Evolutionary conservation across 2,888 invertebrate genomes (phyloP), one percentile per base, ranked within the genome.

Genomic region (Pseudolycoriella hygida): DNA sequence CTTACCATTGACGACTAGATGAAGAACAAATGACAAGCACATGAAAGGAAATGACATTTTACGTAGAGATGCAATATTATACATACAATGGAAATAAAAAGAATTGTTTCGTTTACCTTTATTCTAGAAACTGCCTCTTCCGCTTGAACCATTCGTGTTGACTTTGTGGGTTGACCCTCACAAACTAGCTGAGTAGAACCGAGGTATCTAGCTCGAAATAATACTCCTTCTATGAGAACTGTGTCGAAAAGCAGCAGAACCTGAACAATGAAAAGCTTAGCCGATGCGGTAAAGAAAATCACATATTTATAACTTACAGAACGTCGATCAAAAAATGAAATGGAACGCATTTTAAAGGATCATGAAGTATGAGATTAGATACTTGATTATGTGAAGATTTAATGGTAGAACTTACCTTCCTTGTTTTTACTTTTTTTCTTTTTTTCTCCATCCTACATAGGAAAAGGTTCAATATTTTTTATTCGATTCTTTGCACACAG

Each of bases 71-170:
- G n/a, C n/a, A n/a, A n/a, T n/a, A n/a, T n/a, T 30, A 10, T 30
- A 30, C 6, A 10, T 11, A 30, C 6, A 30, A 10, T 30, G 31
- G 31, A 30, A 10, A 30, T 30, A 6, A 11, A 30, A 30, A 30
- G n/a, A n/a, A n/a, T n/a, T n/a, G n/a, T n/a, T n/a, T n/a, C 14
- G 1, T 61, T 66, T 75, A 96, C 97, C 92, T 99, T 98, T 59
- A 98, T 98, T 62, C 97, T 78, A 30, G 96, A 94, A 2, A 98
- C 98, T 1, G 98, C 98, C 67, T 98, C 98, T 68, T 98, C 98
- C 2, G 98, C 98, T 64, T 99, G 98, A 74, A 96, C 87, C 98
- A 98, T 98, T 52, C 98, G 73, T 17, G 97, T 94, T 3, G 94
- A 90, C 67, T 98, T 98, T 0, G 96, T 97, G 2, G 97, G 97